Evolutionary conservation across 2,888 invertebrate genomes (phyloP), one percentile per base, ranked within the genome.

Genomic region (Minunthozetes semirufus): DNA sequence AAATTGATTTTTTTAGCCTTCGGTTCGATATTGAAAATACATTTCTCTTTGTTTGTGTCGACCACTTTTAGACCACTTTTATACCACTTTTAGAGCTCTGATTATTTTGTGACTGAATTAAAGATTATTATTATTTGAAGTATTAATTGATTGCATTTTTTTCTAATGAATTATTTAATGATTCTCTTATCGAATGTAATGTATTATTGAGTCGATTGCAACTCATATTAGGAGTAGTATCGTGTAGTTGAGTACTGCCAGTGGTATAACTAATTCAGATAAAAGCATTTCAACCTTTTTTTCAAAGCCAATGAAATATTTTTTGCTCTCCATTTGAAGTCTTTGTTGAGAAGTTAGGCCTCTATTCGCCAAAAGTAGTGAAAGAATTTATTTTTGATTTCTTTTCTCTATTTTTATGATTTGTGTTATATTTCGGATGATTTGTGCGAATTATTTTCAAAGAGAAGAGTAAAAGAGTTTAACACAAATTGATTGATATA

Each of bases 401-500:
- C 42, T 42, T 42, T n/a, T n/a, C n/a, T 42, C 42, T 42, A 42
- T 42, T 42, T 42, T 50, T 50, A 17, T 15, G 46, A 48, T 50
- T 50, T n/a, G 2, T n/a, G 19, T 50, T 50, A 50, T 50, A 50
- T 50, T 9, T n/a, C 50, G 50, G 19, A 50, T 50, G 19, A 50
- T n/a, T n/a, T 50, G 19, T 50, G 5, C 50, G n/a, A 50, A 27
- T 59, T 22, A 59, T 59, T 59, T 59, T 25, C 6, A 25, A 59
- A 13, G 59, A 59, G 19, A 59, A 59, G 13, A 59, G 13, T 22
- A 25, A 63, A 63, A 63, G 63, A 29, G 38, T 63, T 63, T 29
- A 63, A 63, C 63, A 63, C 63, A 63, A 63, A 63, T 63, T 63
- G 63, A 63, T 63, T 63, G 63, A 63, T 63, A 33, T 63, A 63